Base-by-base conservation (phyloP, 2,113 vertebrate genomes). In the Elachura formosa region DNA sequence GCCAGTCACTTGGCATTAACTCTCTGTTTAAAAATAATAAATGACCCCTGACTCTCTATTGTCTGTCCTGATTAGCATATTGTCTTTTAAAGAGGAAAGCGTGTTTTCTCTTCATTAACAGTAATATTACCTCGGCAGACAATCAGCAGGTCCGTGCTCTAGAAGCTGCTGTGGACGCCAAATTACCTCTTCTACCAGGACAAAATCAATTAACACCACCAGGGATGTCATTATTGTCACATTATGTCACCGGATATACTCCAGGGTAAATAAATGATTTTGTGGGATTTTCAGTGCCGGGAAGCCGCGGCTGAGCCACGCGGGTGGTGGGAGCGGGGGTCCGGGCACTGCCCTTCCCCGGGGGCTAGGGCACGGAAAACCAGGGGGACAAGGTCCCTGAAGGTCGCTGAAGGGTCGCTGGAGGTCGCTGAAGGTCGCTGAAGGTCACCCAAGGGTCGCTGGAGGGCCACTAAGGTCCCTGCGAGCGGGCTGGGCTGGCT, bases 151-250 rank as follows among this genome's bases (percentile, higher is more conserved):
- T 96, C 97, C 96, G 68, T 94, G 97, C 97, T 98, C 96, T 80
- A 83, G 97, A 97, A 97, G 95, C 97, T 96, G 93, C 97, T 15
- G 87, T 72, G 96, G 98, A 98, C 86, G 94, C 98, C 97, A 98
- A 97, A 98, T 98, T 98, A 97, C 97, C 97, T 93, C 97, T 96
- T 97, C 98, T 95, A 97, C 94, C 98, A 98, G 97, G 98, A 98
- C 97, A 98, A 98, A 98, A 98, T 98, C 98, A 98, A 98, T 98
- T 98, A 98, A 98, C 98, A 98, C 98, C 98, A 97, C 98, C 61
- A 96, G 98, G 98, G 98, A 98, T 97, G 98, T 98, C 98, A 98
- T 98, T 98, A 98, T 98, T 98, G 98, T 98, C 98, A 98, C 98
- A 98, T 98, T 98, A 98, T 98, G 98, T 98, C 98, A 98, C 97